Evolutionary conservation across 2,888 invertebrate genomes (phyloP), one percentile per base, ranked within the genome.

Genomic region (Nezara viridula): DNA sequence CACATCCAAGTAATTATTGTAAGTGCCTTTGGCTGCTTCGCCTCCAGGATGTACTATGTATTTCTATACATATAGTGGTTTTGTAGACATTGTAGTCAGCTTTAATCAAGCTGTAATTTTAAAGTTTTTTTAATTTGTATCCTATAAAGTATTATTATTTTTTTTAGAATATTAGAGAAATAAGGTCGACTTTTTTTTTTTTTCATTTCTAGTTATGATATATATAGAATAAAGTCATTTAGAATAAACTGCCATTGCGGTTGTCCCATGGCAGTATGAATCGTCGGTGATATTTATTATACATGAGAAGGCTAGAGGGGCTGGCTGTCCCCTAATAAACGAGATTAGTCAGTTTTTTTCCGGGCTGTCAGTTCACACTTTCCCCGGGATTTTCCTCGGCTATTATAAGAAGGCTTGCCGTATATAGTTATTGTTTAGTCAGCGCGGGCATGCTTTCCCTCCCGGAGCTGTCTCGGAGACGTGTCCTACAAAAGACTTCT

Each of bases 371-470:
- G 81, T 47, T 81, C 44, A 81, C 81, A 81, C 81, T 81, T 81
- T 81, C 81, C 47, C 81, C 81, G 7, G 44, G 81, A 81, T 44
- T 81, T 81, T 81, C 81, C 47, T 40, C 24, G 81, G 40, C 44
- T 44, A 81, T 81, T 44, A 81, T 81, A 12, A 7, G 1, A 5
- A 3, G 24, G 44, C 12, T n/a, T 44, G 44, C 4, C 81, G 44
- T 44, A 81, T 81, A 81, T 81, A 81, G 81, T 81, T 81, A 81
- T 81, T 81, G 81, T 81, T 81, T 81, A 81, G 81, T 81, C 81
- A 81, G 81, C 81, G 37, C 37, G 44, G 81, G 81, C 44, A 44
- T n/a, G 81, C 81, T 81, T 81, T 81, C 81, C 77, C 44, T 81
- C 44, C 24, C 21, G 24, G n/a, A 81, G 44, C 81, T 81, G 81